These are phyloP conservation scores for Hylia prasina DNA, from an alignment of 2,113 vertebrate species.

Conservation along the genomic window DNA sequence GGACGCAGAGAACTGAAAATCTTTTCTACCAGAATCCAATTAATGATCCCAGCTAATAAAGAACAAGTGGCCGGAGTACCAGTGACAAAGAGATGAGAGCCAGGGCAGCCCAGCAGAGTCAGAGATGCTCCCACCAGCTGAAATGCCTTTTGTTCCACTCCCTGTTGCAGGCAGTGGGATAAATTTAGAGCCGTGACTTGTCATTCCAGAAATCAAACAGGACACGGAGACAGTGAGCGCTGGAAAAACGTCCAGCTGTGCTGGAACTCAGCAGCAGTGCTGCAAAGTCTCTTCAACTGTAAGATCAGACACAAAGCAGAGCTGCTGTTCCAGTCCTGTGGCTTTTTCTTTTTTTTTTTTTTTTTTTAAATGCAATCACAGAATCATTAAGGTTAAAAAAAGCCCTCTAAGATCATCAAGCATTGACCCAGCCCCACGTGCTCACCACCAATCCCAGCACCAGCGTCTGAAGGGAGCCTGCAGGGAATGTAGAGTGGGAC, in stretches of 20 bases:
- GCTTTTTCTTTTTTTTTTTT: background rate
- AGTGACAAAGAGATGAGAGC: background rate
- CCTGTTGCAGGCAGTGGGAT: background rate
- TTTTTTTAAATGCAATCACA: background rate
- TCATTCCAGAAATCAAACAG: background rate
- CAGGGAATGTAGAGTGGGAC: background rate
- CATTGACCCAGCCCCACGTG: background rate
- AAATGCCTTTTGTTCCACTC: background rate
- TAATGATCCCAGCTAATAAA: constrained; percentile 19
- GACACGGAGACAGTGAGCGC: background rate
- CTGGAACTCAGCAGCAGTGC: background rate
- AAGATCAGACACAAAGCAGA: background rate
- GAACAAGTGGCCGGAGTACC: background rate
- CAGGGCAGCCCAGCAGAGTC: background rate
- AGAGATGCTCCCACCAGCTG: background rate
- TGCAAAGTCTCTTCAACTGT: background rate
- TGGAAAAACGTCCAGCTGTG: background rate
- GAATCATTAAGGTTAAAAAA: background rate
- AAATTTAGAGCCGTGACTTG: background rate
- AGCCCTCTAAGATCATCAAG: background rate
- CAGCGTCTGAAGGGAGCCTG: background rate
- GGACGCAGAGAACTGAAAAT: background rate
- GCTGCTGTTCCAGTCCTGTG: background rate
- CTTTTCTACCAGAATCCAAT: background rate
- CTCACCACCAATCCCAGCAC: background rate